Base-by-base conservation (phyloP, 2,888 invertebrate genomes). In the Eristalinus sepulchralis region DNA sequence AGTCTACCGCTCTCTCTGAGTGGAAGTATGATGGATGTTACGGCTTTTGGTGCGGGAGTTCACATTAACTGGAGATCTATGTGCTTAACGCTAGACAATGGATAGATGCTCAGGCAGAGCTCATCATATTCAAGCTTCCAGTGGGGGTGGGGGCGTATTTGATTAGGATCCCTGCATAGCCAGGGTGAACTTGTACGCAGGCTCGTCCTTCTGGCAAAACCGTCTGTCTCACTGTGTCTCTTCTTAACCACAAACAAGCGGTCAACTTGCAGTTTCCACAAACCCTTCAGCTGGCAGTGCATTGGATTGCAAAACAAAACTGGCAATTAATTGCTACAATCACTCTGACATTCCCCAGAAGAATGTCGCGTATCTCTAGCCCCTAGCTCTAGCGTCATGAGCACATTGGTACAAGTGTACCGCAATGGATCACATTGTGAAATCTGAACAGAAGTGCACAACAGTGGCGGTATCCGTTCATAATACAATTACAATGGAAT, bases 381-480 rank as follows among this genome's bases (percentile, higher is more conserved):
- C 39, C n/a, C 13, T 13, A 39, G 39, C 39, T 13, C 39, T 17
- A n/a, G 47, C 39, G 2, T 6, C 47, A 17, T 17, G 4, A n/a
- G 47, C 39, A 13, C 47, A n/a, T 4, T 34, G 8, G 1, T 8
- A 47, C 47, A 47, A 47, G 47, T 47, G 47, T 17, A 47, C 17
- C 6, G 5, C 47, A 17, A 47, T 17, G 17, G 47, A 47, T 47
- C 47, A 47, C 17, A 47, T 47, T 47, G 47, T 17, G 47, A n/a
- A 47, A 47, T 47, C 17, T 8, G 47, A 47, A 47, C 47, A 47
- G 47, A n/a, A 47, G 47, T 59, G 67, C 68, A 75, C 64, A 60
- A 66, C 83, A 71, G 85, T 82, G 77, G 85, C 81, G 77, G 71
- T 53, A 68, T 71, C 72, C 76, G 57, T 77, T 85, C 76, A 73